These are phyloP conservation scores for Polyommatus iphigenia DNA, from an alignment of 2,888 invertebrate species.

Conservation along the genomic window DNA sequence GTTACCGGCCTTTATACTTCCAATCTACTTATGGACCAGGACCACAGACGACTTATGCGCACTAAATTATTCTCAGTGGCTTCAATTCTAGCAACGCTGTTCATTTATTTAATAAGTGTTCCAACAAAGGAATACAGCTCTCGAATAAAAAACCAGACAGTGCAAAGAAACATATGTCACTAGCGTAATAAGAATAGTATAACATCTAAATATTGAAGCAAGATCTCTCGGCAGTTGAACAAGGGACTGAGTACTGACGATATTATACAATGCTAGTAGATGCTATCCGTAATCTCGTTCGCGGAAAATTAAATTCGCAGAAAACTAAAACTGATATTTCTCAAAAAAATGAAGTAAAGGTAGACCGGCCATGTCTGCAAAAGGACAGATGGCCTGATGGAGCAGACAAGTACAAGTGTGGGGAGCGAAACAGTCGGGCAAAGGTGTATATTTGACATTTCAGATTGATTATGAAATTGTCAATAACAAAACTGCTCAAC, in stretches of 20 bases:
- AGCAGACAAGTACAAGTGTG: not conserved
- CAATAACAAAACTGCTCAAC: no score
- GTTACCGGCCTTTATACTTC: not conserved
- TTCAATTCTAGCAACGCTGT: not conserved
- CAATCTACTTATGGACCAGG: not conserved
- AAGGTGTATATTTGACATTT: not conserved
- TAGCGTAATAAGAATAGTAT: not conserved
- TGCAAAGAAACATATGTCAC: not conserved
- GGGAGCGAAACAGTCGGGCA: not conserved
- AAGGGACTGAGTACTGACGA: not conserved
- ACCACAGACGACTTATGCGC: not conserved
- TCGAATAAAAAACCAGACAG: not conserved
- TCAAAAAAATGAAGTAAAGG: no score
- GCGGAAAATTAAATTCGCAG: no score
- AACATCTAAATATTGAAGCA: constrained; percentile 1
- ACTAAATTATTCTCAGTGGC: not conserved
- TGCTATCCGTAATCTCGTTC: not conserved
- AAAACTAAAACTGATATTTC: no score
- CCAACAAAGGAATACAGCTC: not conserved
- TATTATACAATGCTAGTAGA: not conserved
- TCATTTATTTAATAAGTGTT: not conserved
- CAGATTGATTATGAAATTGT: no score
- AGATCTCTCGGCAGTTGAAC: not conserved
- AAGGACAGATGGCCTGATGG: not conserved
- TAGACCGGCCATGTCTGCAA: no score